Conservation (phyloP, 2,888 invertebrate genomes). For the Lochmaea capreae region DNA sequence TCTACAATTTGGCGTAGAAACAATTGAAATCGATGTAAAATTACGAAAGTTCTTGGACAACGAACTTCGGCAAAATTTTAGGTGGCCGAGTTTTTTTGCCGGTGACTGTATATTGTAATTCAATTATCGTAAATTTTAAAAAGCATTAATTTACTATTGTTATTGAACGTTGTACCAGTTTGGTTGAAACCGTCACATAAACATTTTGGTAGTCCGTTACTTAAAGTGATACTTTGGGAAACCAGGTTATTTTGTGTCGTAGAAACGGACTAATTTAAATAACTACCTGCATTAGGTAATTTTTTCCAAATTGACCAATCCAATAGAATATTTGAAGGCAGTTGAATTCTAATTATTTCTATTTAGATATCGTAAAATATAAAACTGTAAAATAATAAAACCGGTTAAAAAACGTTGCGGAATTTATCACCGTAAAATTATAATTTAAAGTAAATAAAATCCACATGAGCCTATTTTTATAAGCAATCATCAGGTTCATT, state of each 20-base stretch:
- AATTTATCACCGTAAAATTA: no score
- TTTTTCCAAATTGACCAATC: not conserved
- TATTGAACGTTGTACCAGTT: not conserved
- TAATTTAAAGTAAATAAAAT: no score
- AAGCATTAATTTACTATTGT: not conserved
- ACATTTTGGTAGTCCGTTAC: not conserved
- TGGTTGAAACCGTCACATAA: not conserved
- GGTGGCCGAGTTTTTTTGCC: no score
- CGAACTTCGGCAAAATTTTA: no score
- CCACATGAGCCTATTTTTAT: no score
- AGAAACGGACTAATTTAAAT: not conserved
- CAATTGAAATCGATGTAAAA: no score
- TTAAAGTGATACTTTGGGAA: not conserved
- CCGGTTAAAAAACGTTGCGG: not conserved
- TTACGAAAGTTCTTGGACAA: no score
- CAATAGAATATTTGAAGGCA: no score
- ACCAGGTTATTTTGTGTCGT: not conserved
- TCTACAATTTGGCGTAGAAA: no score
- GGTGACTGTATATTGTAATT: no score
- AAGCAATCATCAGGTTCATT: no score
- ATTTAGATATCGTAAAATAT: not conserved
- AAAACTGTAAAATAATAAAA: not conserved
- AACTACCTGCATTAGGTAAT: not conserved
- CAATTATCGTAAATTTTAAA: no score
- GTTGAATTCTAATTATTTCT: not conserved